Base-by-base conservation (phyloP, 2,797 vertebrate genomes). In the Cuculus canorus region DNA sequence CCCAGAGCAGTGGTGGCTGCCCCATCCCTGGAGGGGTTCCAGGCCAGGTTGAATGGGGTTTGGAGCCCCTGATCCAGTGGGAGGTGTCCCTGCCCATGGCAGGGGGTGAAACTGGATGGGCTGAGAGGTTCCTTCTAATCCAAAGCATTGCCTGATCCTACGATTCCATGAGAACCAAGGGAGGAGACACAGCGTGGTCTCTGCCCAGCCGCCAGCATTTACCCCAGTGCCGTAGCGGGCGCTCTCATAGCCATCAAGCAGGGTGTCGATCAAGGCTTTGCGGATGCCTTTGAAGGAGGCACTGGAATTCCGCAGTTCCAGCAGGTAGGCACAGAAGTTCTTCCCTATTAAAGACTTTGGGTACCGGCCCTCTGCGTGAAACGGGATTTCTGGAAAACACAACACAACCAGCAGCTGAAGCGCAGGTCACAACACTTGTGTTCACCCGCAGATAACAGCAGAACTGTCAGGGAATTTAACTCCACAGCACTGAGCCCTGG, bases 161-260 rank as follows among this genome's bases (percentile, higher is more conserved):
- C 17, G 45, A 45, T 45, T 45, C 45, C 18, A 47, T 57, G 43
- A 35, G 25, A 39, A 47, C 8, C 33, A 7, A 35, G 24, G 0
- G 0, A 61, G 57, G 16, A 11, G 16, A 11, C 2, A 5, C 7
- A 11, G 21, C 0, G 2, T 2, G 24, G 17, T 1, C 33, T 24
- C 17, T 10, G 37, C 4, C 10, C 50, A 3, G 6, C 17, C 2
- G 5, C 4, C 9, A 10, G n/a, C 17, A 41, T 96, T 98, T 84
- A 99, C 99, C 98, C 98, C 98, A 0, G 99, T 99, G 30, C 99
- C 98, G 0, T 99, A 98, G 27, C 99, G 98, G 10, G 99, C 99
- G 7, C 96, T 98, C 80, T 99, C 98, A 17, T 99, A 99, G 6
- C 99, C 99, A 10, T 99, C 98, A 96, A 99, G 96, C 88, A 99